Base-by-base conservation (phyloP, 2,113 vertebrate genomes). In the Oncorhynchus clarkii region DNA sequence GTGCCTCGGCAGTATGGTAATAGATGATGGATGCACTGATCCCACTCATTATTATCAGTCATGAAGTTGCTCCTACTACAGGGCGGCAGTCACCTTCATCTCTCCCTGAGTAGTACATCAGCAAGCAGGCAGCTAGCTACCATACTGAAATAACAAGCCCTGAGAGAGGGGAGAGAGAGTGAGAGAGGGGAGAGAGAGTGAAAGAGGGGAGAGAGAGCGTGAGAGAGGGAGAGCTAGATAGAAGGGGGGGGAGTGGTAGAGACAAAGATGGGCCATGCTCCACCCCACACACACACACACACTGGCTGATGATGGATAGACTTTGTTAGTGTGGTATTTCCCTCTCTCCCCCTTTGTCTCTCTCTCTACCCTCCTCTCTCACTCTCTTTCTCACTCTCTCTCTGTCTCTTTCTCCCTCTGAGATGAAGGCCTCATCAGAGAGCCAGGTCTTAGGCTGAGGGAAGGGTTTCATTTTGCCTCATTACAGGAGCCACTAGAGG, bases 401-500 rank as follows among this genome's bases (percentile, higher is more conserved):
- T 64, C 72, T 2, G 26, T 13, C 64, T 66, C 64, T 66, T 12
- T 18, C 26, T 7, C 13, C 18, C 66, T 31, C 64, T 78, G 75
- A 84, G 13, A 13, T 74, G 78, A 83, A 78, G 78, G 80, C 85
- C 83, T 88, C 78, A 82, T 88, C 86, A 88, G 81, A 82, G 76
- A 69, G 62, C 75, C 81, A 70, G 81, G 81, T 45, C 83, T 81
- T 81, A 88, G 77, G 81, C 85, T 75, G 80, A 86, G 85, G 83
- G 86, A 90, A 78, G 72, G 67, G 84, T 85, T 89, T 90, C 84
- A 86, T 91, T 90, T 89, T 72, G 73, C 79, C 84, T 90, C 87
- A 85, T 91, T 88, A 90, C 87, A 81, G 71, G 80, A 62, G n/a
- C 6, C 85, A 78, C 86, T 85, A 78, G 84, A 90, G 86, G 88